Evolutionary conservation across 2,797 vertebrate genomes (phyloP), one percentile per base, ranked within the genome.

Genomic region (Trichosurus vulpecula): DNA sequence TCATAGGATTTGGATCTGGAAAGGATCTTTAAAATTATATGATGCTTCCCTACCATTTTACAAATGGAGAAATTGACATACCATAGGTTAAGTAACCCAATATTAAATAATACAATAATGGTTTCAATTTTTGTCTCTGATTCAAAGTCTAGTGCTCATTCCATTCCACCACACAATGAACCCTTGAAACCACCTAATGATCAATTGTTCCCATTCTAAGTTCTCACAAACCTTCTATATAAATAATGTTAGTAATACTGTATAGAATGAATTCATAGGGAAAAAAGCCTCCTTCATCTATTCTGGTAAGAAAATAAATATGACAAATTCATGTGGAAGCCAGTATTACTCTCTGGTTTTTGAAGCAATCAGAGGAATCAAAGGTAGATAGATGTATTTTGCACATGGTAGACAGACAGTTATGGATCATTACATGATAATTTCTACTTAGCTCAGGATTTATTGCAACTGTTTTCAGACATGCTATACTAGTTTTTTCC

Each of bases 401-500:
- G 81, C 94, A 54, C 94, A 96, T 90, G 93, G 90, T 57, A 27
- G 41, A 35, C 89, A 97, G 41, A 53, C 94, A 97, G 95, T 97
- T 97, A 96, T 97, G 96, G 93, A 93, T 97, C 52, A 56, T 97
- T 57, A 66, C 94, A 94, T 94, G 95, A 89, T 54, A 96, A 31
- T 97, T 98, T 94, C 56, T 97, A 12, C 93, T 97, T 97, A 93
- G 93, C 92, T 95, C 92, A 97, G 97, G 96, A 97, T 98, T 98
- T 98, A 97, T 95, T 95, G 87, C 90, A 96, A 95, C 97, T 98
- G 41, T 98, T 98, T 98, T 97, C 92, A 97, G 92, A 98, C 94
- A 90, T 81, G 47, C 90, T 92, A n/a, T 91, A 95, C 57, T 97
- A 90, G 96, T 97, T 98, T 98, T 81, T 97, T 98, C 94, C 93